Base-by-base conservation (phyloP, 2,888 invertebrate species). In the Eilema sororculum region DNA sequence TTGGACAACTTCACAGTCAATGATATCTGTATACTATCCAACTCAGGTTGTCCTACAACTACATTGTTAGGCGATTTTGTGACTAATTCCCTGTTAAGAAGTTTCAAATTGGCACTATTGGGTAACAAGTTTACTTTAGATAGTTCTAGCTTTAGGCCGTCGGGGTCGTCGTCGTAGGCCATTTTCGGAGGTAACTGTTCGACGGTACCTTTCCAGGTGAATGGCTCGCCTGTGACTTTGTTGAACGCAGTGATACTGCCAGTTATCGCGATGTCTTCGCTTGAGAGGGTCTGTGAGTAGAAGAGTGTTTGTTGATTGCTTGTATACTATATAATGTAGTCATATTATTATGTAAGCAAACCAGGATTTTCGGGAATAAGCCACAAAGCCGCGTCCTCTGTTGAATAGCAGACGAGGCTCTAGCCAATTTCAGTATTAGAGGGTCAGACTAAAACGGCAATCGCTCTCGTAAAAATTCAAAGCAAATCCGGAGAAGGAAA, bases 171-270 rank as follows among this genome's bases (percentile, higher is more conserved):
- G 9, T 88, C 82, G 78, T 84, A 86, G 0, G 87, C 84, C 71
- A 89, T 77, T 37, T 83, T 82, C 20, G 87, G 81, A 0, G 89
- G 85, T 0, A 92, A 8, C 0, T 84, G 73, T 2, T 78, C 78
- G 4, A 95, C 82, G 0, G 80, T 76, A 0, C 93, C 92, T 0
- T 84, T 76, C 93, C 92, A 93, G 0, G 76, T 72, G 72, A 84
- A 87, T 0, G 94, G 93, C 56, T 93, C 90, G 0, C 92, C 92
- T 0, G 93, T 87, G 0, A 89, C 78, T 72, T 88, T 91, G 81
- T 94, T 93, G 86, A 90, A 94, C 0, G 90, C 77, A 0, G 92
- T 93, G n/a, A 94, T 85, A 0, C 87, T 84, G 22, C 86, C 90
- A 0, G 77, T 75, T 72, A 83, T 86, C 0, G 78, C 74, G 3